A percentile compares a stretch with the other conserved stretches of the same genome.
phyloP scores from a whole-genome alignment of 2,113 vertebrate genomes.

The Dasyprocta punctata region DNA sequence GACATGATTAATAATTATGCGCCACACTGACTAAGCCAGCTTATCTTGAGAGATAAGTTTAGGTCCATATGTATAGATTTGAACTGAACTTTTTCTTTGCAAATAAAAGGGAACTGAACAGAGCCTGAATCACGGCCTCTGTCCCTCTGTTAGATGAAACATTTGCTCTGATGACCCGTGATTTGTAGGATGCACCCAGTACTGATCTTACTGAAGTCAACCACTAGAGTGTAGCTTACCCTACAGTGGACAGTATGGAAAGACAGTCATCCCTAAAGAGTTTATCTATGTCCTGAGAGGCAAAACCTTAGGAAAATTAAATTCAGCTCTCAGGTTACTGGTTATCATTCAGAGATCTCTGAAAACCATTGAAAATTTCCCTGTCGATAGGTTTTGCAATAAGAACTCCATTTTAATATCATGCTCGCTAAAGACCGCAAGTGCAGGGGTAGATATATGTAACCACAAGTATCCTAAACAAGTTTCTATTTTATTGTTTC shows the following conservation, averaged over 20 bases:
- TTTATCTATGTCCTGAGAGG: background rate
- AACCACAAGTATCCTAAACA: constrained; percentile 11
- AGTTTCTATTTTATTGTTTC: constrained; percentile 19
- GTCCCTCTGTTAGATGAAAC: background rate
- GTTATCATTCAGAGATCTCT: background rate
- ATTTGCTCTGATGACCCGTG: background rate
- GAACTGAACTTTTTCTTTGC: background rate
- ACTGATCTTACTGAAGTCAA: background rate
- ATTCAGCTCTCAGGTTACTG: background rate
- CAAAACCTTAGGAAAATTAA: constrained; percentile 23
- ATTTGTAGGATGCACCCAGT: background rate
- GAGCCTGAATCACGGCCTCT: background rate
- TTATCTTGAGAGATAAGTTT: background rate
- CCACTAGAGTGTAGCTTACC: background rate
- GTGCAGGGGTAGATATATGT: background rate
- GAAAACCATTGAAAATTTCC: constrained; percentile 44
- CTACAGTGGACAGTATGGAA: background rate
- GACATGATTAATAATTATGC: background rate
- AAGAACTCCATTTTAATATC: constrained; percentile 36
- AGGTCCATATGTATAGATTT: background rate
- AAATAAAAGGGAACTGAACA: background rate
- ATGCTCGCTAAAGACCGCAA: background rate
- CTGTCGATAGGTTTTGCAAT: background rate
- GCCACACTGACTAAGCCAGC: background rate
- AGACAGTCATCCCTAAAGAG: background rate